Evolutionary conservation across 2,113 vertebrate species (phyloP), one percentile per base, ranked within the genome.

Genomic region (Ameiurus melas): DNA sequence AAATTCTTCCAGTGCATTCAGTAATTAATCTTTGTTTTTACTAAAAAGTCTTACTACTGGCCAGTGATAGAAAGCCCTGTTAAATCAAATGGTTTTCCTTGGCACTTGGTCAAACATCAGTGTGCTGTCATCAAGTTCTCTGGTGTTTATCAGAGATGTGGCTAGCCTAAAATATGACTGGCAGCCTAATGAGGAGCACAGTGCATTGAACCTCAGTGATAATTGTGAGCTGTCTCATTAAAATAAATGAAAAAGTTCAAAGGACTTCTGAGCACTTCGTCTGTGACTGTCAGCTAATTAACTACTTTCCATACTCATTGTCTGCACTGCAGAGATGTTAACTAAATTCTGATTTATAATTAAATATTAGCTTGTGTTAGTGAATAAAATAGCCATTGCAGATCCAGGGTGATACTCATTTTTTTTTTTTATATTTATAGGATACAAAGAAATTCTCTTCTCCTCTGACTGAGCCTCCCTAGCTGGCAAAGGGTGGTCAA

Each of bases 221-320:
- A 92, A 94, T 93, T 92, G 91, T 78, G 82, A 87, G 62, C 77
- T 86, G 89, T 92, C 91, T 94, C 93, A 93, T 94, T 94, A 93
- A 92, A 86, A 84, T 88, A 85, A 39, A 71, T 88, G 58, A 82
- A 66, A 75, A 47, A 81, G 75, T 85, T 89, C 75, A 90, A 85
- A 85, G 55, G 47, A 70, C 16, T 5, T 79, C 64, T 87, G 81
- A 89, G 83, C 62, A 82, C 85, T 83, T 88, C 79, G 86, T 88
- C 66, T 51, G 27, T 57, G 83, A 70, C 85, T 83, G 43, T 84
- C 88, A 79, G 83, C 83, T 85, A 79, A 89, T 83, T 79, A 88
- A 86, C 84, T 78, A 43, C 81, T 85, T 85, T 91, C 79, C 47
- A 68, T 84, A 77, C 51, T 51, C 79, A 64, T 85, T 84, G 81